Conservation (phyloP, 2,888 invertebrate species). For the Oscheius sp. region DNA sequence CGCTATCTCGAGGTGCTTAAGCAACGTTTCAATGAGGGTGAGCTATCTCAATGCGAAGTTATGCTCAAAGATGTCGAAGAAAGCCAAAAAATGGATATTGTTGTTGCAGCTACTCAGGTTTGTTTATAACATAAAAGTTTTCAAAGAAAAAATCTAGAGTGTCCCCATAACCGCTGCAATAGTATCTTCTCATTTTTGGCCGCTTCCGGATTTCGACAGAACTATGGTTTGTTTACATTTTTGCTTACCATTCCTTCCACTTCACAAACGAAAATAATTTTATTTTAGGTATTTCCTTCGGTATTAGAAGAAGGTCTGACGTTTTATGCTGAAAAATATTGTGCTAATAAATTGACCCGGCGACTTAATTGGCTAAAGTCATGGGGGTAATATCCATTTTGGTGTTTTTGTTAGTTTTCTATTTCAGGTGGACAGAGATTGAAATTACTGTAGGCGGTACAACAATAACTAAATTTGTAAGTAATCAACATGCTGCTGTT, state of each 20-base stretch:
- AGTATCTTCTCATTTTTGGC: constrained; percentile 98
- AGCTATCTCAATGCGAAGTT: constrained; percentile 92
- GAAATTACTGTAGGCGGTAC: constrained; percentile 56
- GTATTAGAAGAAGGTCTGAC: constrained; percentile 46
- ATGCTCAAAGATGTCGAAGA: constrained; percentile 98
- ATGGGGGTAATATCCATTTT: constrained; percentile 45
- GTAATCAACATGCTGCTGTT: constrained; percentile 58
- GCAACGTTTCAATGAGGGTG: constrained; percentile 91
- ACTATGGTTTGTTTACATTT: constrained; percentile 32
- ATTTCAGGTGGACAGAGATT: constrained; percentile 43
- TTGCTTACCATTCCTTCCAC: neutral
- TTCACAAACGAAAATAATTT: too few species aligned
- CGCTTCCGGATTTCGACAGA: constrained; percentile 74
- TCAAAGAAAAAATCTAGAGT: too few species aligned
- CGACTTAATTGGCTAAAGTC: constrained; percentile 55
- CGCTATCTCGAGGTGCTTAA: constrained; percentile 92
- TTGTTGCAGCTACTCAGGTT: constrained; percentile 18
- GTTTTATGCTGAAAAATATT: constrained; percentile 46
- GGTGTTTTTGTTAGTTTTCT: neutral
- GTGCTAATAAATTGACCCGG: constrained; percentile 46
- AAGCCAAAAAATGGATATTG: constrained; percentile 78
- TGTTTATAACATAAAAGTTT: too few species aligned
- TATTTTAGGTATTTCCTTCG: constrained; percentile 45
- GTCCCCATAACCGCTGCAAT: constrained; percentile 86
- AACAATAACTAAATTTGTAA: constrained; percentile 52